Base-by-base conservation (phyloP, 1,140 invertebrate genomes). In the Heliconius hermathena region DNA sequence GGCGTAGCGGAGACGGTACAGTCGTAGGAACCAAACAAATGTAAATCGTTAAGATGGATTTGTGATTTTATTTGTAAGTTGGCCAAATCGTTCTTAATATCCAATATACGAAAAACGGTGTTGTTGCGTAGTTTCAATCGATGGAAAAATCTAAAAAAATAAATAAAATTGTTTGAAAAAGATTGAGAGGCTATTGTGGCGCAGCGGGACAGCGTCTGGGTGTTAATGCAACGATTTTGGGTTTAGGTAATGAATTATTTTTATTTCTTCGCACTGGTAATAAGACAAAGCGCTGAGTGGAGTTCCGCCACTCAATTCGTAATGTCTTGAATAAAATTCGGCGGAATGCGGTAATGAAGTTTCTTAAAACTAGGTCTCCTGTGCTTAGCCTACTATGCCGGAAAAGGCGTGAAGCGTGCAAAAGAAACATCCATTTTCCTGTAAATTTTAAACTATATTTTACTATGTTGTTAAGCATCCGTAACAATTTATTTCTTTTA, bases 51-150 rank as follows among this genome's bases (percentile, higher is more conserved):
- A 0, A 93, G 83, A 0, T 78, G 80, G 6, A 93, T 76, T 9
- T 81, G 73, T 0, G 81, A 78, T 1, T 33, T 80, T 22, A 93
- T 22, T 26, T 75, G 36, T 84, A 93, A 86, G 6, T 90, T 87
- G 8, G 71, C 22, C 1, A 93, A 71, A 71, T 93, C 84, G 38
- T 85, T 89, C 20, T 84, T 75, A 6, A 94, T 74, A 9, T 71
- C 77, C 8, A 85, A 80, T 18, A 93, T 71, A 2, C 81, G 86
- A 74, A 94, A 94, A 3, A 82, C n/a, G 0, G 92, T 94, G 60
- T 90, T 79, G 79, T 93, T 93, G 1, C 90, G 87, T 3, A 94
- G 88, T 66, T 92, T 93, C 86, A 93, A 84, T 20, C 92, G 88
- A 70, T 93, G 87, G 76, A 94, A 94, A 77, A 93, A 93, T 52